phyloP scores from a whole-genome alignment of 35 echinoderm and acorn worm genomes.

The Ophioderma brevispina region DNA sequence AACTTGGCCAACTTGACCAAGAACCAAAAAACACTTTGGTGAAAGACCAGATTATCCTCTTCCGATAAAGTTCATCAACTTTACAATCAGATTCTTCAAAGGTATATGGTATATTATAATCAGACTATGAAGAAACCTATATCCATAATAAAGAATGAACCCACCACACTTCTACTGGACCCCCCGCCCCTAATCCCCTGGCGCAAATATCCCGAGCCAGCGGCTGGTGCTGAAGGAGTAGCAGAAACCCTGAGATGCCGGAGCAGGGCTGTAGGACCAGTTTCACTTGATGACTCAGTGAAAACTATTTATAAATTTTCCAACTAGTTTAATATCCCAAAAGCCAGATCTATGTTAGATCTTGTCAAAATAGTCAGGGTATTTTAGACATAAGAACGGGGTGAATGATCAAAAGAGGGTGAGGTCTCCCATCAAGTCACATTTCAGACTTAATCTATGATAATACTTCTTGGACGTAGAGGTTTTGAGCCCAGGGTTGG shows the following conservation, averaged over 20 bases:
- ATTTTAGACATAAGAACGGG: conserved; percentile 14
- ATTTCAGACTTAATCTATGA: conserved; percentile 46
- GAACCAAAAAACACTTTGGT: not conserved
- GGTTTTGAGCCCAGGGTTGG: conserved; percentile 19
- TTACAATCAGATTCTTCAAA: conserved; percentile 34
- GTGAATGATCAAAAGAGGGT: conserved; percentile 15
- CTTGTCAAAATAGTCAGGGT: conserved; percentile 19
- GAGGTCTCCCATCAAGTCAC: not conserved
- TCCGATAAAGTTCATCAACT: conserved; percentile 17
- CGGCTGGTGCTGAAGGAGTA: not conserved
- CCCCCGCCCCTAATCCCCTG: too few relatives aligned
- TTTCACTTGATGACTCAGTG: not conserved
- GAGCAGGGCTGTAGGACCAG: not conserved
- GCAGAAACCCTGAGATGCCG: not conserved
- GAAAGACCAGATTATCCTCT: conserved; percentile 15
- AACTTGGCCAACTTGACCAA: conserved; percentile 21
- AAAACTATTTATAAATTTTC: conserved; percentile 5
- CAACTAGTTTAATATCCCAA: not conserved
- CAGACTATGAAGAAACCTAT: not conserved
- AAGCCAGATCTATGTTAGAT: conserved; percentile 14
- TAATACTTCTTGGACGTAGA: not conserved
- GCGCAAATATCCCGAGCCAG: too few relatives aligned
- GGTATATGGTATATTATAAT: not conserved
- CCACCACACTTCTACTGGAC: not conserved
- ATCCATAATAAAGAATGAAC: not conserved